Evolutionary conservation across 2,797 vertebrate genomes (phyloP).

Genomic region (Poecilia picta): DNA sequence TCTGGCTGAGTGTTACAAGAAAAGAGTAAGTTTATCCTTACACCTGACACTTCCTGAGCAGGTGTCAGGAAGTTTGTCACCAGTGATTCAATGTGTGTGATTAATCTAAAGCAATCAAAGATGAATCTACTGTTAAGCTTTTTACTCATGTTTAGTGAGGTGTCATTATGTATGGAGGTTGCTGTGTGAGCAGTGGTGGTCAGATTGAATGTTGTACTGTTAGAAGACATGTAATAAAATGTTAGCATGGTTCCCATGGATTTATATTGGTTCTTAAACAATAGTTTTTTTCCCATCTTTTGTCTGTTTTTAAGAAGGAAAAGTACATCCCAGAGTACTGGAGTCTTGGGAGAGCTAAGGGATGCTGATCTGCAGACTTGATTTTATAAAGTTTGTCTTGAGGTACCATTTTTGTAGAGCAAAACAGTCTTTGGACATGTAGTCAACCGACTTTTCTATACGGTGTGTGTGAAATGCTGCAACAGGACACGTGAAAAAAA

Average conservation of each 20-base stretch:
- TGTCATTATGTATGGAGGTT: not conserved
- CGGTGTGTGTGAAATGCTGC: not conserved
- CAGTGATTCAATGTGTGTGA: not conserved
- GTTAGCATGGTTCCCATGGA: not conserved
- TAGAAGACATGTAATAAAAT: not conserved
- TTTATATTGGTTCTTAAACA: conserved; percentile 49
- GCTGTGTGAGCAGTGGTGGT: not conserved
- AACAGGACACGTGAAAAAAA: not conserved
- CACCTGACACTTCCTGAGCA: too few species aligned
- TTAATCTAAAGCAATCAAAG: not conserved
- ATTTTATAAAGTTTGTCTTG: not conserved
- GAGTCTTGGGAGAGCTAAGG: conserved; percentile 31
- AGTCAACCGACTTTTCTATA: not conserved
- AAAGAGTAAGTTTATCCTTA: too few species aligned
- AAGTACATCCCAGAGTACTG: conserved; percentile 33
- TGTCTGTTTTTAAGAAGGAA: conserved; percentile 9
- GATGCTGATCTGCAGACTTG: conserved; percentile 37
- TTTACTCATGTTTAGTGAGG: not conserved
- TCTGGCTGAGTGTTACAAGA: not conserved
- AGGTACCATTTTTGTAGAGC: not conserved
- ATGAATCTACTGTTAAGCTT: not conserved
- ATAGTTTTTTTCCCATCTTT: conserved; percentile 38
- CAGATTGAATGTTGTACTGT: not conserved
- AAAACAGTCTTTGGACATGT: not conserved
- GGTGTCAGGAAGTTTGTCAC: not conserved